A percentile compares a stretch with the other conserved stretches of the same genome.
These are phyloP conservation scores for Rhynchomys soricoides DNA, from an alignment of 2,113 vertebrate species.

Conservation along the genomic window DNA sequence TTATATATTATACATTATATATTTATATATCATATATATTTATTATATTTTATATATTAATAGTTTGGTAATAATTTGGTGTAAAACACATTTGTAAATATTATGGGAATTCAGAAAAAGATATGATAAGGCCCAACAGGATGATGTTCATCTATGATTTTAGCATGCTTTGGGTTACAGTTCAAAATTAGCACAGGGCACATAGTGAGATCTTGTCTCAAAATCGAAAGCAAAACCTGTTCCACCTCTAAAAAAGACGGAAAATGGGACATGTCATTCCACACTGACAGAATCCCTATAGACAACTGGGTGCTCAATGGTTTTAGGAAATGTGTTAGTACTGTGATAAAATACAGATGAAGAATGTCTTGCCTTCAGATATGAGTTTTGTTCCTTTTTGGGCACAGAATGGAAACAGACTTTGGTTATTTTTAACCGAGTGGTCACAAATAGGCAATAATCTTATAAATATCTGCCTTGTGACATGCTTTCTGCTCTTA, in stretches of 20 bases:
- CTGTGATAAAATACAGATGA: slow-evolving; percentile 40
- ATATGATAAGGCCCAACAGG: not conserved
- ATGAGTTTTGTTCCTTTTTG: slow-evolving; percentile 18
- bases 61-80: not conserved
- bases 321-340: slow-evolving; percentile 17
- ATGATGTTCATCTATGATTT: too few species aligned
- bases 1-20: too few species aligned
- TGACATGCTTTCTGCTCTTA: not conserved
- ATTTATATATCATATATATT: too few species aligned
- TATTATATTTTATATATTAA: too few species aligned
- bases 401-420: slow-evolving; percentile 7
- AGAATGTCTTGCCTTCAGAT: not conserved
- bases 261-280: not conserved
- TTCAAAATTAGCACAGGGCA: not conserved
- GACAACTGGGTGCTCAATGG: not conserved
- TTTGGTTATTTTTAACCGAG: slow-evolving; percentile 50
- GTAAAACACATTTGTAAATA: not conserved
- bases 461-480: slow-evolving; percentile 16
- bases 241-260: not conserved
- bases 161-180: not conserved
- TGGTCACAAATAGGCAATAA: slow-evolving; percentile 33
- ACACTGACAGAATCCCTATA: not conserved
- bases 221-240: not conserved
- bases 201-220: not conserved
- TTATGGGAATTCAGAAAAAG: slow-evolving; percentile 25